Evolutionary conservation across 30 jellyfish, hydroid and myxozoan species (phyloP).

Genomic region (Chrysaora quinquecirrha): DNA sequence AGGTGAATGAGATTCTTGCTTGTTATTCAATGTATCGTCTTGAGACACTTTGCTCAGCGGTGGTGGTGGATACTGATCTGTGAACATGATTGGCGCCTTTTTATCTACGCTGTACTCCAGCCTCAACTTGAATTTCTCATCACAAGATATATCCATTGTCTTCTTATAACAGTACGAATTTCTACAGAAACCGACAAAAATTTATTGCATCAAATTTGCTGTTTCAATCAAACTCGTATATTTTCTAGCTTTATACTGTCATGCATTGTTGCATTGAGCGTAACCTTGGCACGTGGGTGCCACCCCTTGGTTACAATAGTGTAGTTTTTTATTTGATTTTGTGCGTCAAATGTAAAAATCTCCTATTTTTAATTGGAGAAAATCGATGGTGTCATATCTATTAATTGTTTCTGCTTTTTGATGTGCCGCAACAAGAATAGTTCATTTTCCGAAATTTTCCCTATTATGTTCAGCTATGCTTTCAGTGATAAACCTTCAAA

Average conservation of each 20-base stretch:
- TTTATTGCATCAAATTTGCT: background rate
- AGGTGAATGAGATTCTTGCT: background rate
- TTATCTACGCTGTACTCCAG: conserved; percentile 16
- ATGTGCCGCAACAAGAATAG: background rate
- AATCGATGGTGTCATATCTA: background rate
- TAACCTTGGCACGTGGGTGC: background rate
- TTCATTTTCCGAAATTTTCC: background rate
- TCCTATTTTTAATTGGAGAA: background rate
- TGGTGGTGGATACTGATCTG: conserved; percentile 11
- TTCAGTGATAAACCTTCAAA: background rate
- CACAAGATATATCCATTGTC: conserved; percentile 7
- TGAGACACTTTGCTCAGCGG: conserved; percentile 13
- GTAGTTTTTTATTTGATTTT: background rate
- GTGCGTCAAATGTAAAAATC: background rate
- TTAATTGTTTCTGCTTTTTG: background rate
- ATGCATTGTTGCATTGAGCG: background rate
- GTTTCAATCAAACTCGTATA: background rate
- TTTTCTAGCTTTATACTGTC: background rate
- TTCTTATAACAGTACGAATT: conserved; percentile 16
- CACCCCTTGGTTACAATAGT: background rate
- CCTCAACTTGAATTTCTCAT: conserved; percentile 13
- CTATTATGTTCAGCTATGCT: background rate
- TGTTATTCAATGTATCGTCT: conserved; percentile 1
- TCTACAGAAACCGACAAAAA: background rate
- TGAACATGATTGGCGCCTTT: conserved; percentile 14